A percentile compares a stretch with the other conserved stretches of the same genome.
phyloP scores from a whole-genome alignment of 2,797 vertebrate genomes.

The Trachops cirrhosus region DNA sequence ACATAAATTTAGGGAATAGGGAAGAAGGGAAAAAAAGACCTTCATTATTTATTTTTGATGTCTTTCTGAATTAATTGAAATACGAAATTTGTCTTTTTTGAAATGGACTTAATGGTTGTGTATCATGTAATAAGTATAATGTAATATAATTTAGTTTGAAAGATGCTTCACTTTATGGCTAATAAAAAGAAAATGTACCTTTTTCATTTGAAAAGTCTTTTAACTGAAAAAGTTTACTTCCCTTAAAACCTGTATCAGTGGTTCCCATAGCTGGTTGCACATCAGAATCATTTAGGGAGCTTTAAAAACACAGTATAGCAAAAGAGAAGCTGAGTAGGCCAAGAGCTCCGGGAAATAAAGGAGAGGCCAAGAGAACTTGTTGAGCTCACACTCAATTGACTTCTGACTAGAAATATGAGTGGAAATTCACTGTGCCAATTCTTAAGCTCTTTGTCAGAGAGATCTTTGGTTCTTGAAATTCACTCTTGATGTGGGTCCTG shows the following conservation, averaged over 20 bases:
- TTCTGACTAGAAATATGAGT: not conserved
- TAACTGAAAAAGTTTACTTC: not conserved
- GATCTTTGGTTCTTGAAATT: not conserved
- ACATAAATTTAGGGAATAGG: slow-evolving; percentile 16
- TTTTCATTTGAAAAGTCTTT: slow-evolving; percentile 35
- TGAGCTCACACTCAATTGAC: not conserved
- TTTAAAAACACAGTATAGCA: not conserved
- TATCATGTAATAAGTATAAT: slow-evolving; percentile 44
- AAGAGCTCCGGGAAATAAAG: not conserved
- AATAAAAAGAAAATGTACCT: slow-evolving; percentile 50
- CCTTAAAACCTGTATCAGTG: not conserved
- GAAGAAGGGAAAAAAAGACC: not conserved
- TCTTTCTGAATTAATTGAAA: slow-evolving; percentile 47
- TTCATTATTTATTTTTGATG: slow-evolving; percentile 48
- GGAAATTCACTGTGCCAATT: not conserved
- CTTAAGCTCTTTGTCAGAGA: not conserved
- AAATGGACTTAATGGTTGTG: not conserved
- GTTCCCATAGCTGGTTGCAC: not conserved
- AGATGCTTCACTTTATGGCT: slow-evolving; percentile 45
- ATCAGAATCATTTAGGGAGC: not conserved
- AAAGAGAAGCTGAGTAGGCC: not conserved
- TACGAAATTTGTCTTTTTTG: slow-evolving; percentile 29
- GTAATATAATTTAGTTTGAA: slow-evolving; percentile 35
- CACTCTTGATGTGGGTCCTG: not conserved
- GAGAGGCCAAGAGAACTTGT: not conserved